Percentiles rank a stretch among this genome's conserved stretches.
These are phyloP conservation scores for Punctoribates punctum DNA, from an alignment of 2,888 invertebrate genomes.

Conservation along the genomic window DNA sequence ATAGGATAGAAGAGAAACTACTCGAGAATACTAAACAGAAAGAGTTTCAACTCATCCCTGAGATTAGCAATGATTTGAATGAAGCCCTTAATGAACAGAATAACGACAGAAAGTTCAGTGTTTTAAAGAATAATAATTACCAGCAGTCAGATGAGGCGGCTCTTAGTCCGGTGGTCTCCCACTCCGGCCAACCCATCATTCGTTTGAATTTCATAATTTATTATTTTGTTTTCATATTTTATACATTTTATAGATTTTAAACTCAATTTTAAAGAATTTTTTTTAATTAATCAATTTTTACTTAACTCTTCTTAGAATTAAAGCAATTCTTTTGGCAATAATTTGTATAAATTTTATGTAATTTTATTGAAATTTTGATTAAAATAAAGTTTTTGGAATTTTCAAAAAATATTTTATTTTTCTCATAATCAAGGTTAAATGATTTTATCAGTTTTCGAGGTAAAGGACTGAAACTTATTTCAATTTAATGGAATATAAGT, in stretches of 20 bases:
- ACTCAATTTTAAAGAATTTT: not conserved
- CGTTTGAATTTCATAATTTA: not conserved
- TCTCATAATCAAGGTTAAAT: too few species aligned
- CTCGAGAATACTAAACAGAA: not conserved
- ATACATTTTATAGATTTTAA: not conserved
- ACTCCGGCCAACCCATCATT: not conserved
- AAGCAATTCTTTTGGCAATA: too few species aligned
- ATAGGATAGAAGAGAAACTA: not conserved
- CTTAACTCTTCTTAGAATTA: too few species aligned
- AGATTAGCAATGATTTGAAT: not conserved
- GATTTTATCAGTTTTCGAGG: too few species aligned
- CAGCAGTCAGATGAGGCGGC: conserved; percentile 29
- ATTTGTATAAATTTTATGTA: too few species aligned
- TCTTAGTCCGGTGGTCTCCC: not conserved
- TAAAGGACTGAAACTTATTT: too few species aligned
- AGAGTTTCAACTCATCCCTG: not conserved
- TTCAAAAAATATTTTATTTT: too few species aligned
- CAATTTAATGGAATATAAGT: too few species aligned
- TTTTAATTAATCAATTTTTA: not conserved
- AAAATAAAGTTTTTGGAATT: too few species aligned
- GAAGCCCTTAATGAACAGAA: not conserved
- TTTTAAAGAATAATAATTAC: not conserved
- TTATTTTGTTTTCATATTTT: conserved; percentile 1
- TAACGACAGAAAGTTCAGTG: not conserved
- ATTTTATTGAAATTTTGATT: too few species aligned